Evolutionary conservation across 2,113 vertebrate species (phyloP).

Genomic region (Gnathonemus echidnorhynchus): DNA sequence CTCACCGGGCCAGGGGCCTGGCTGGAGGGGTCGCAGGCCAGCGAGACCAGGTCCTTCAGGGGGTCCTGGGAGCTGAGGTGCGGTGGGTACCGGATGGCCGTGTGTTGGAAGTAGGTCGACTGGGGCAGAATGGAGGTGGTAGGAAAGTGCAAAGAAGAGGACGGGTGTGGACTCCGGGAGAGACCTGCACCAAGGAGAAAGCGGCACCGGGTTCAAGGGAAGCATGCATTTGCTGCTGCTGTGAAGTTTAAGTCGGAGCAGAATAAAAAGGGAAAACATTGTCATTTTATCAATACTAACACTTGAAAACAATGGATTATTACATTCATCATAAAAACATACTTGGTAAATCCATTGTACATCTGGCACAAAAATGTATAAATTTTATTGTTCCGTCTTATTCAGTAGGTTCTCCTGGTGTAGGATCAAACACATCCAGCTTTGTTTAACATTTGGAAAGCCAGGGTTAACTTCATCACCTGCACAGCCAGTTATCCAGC

Average conservation of each 20-base stretch:
- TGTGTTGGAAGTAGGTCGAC: conserved; percentile 83
- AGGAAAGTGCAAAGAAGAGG: conserved; percentile 88
- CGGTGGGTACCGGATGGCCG: conserved; percentile 90
- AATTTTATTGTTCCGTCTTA: background rate
- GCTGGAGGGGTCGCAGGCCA: conserved; percentile 90
- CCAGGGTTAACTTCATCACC: conserved; percentile 27
- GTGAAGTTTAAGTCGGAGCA: background rate
- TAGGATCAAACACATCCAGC: conserved; percentile 27
- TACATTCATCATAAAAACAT: background rate
- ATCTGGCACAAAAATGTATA: background rate
- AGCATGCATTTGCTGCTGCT: background rate
- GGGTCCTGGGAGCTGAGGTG: conserved; percentile 92
- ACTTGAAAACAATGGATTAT: background rate
- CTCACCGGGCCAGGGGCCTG: conserved; percentile 88
- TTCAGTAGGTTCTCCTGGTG: conserved; percentile 18
- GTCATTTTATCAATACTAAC: background rate
- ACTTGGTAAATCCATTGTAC: background rate
- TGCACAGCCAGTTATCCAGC: conserved; percentile 27
- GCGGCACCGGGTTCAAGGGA: background rate
- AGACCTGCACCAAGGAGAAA: conserved; percentile 60
- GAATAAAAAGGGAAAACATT: background rate
- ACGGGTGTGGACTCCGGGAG: conserved; percentile 81
- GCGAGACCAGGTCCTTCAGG: conserved; percentile 88
- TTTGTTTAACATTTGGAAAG: conserved; percentile 4
- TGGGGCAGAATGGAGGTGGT: conserved; percentile 77